Evolutionary conservation across 1,140 invertebrate genomes (phyloP), one percentile per base, ranked within the genome.

Genomic region (Thaumetopoea pityocampa): DNA sequence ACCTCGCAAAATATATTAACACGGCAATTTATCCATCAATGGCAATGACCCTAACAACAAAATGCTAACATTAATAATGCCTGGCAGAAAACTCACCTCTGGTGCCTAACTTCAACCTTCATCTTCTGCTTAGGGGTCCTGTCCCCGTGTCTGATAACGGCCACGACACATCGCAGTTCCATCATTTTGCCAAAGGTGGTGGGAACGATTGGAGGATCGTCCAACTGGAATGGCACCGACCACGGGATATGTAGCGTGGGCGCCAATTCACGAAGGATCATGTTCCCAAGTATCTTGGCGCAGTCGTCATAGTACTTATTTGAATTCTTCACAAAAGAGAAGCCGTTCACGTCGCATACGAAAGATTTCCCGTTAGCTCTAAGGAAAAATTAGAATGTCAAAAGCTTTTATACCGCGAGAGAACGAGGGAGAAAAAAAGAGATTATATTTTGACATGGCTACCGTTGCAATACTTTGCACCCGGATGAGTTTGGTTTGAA

Each of bases 291-390:
- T 42, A 99, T 99, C 83, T 98, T 98, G 3, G 98, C 96, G 85
- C 97, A 99, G 74, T 99, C 98, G 81, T 99, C 98, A 74, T 99
- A 99, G 86, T 99, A 99, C 76, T 99, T 99, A 70, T 96, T 97
- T 0, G 98, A 99, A 78, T 98, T 99, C 76, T 99, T 99, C 4
- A 99, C 98, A 86, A 99, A 99, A 73, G 96, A 99, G 82, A 99
- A 99, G 1, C 98, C 98, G 87, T 99, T 99, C 0, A 99, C 98
- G 87, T 99, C 98, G 86, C 98, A 99, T 0, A 99, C 98, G 80
- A 96, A 99, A 1, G 97, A 99, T 77, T 97, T 96, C 10, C 98
- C 98, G 87, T 98, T 98, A 9, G 98, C 97, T 69, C 98, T 94
- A 74, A 10, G 84, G 85, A 65, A 51, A 50, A 48, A 45, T 5